Evolutionary conservation across 1,140 invertebrate species (phyloP), one percentile per base, ranked within the genome.

Genomic region (Danaus plexippus): DNA sequence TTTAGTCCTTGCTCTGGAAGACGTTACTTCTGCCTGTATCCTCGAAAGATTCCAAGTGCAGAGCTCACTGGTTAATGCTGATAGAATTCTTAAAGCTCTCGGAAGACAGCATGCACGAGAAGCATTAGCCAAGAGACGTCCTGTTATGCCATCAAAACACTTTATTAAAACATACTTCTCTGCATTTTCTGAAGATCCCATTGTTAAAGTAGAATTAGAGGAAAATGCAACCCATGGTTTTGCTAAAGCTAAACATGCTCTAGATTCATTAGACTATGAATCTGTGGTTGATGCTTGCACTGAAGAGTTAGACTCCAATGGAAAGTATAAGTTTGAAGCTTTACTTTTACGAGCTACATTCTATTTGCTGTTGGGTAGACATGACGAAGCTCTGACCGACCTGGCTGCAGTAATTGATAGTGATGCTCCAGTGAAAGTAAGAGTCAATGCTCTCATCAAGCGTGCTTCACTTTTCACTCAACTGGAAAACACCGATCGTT

Each of bases 11-110:
- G 92, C 94, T 47, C 85, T 98, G 44, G 96, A 98, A 89, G 96
- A 98, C 89, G 91, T 97, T 0, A 98, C 96, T 11, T 92, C 94
- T 48, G 94, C 95, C 12, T 98, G 96, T 85, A 93, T 98, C 67
- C 85, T 98, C 54, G 96, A 98, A 88, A 90, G 91, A 59, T 99
- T 97, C 85, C 89, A 92, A 66, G 96, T 96, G 76, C 92, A 93
- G 68, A 89, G 86, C 51, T 93, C 93, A 44, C 85, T 98, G 11
- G 77, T 92, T 46, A 92, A 93, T 78, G 96, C 96, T 11, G 97
- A 98, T 85, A 89, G 93, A 55, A 91, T 98, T 43, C 87, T 98
- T 0, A 97, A 96, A 92, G 93, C 89, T 79, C 75, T 90, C 22
- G 93, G 94, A 9, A 90, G 90, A 65, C 87, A 91, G 63, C 91